A percentile compares a stretch with the other conserved stretches of the same genome.
These are phyloP conservation scores for Brenthis ino DNA, from an alignment of 2,888 invertebrate genomes.

Conservation along the genomic window DNA sequence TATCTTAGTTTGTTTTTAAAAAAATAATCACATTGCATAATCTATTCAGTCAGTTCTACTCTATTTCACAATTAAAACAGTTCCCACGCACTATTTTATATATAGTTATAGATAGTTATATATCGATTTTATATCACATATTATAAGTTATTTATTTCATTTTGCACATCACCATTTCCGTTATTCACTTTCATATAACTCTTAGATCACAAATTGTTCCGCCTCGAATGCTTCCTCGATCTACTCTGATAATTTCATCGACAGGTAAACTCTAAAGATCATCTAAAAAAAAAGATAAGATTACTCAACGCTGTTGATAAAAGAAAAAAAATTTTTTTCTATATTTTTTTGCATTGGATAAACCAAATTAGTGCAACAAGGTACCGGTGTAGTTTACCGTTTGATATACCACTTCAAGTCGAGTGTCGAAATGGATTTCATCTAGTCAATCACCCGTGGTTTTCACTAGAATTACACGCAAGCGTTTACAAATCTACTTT, in stretches of 20 bases:
- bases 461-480: constrained; percentile 55
- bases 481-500: neutral
- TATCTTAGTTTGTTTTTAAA: neutral
- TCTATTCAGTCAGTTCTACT: neutral
- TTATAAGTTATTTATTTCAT: constrained; percentile 24
- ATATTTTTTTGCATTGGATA: neutral
- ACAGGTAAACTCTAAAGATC: constrained; percentile 14
- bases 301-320: neutral
- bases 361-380: constrained; percentile 28
- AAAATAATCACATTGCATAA: constrained; percentile 22
- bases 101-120: constrained; percentile 6
- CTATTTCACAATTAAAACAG: neutral
- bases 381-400: constrained; percentile 54
- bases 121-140: constrained; percentile 8
- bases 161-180: constrained; percentile 32
- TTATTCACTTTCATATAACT: constrained; percentile 34
- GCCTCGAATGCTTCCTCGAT: constrained; percentile 28
- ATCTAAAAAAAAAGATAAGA: constrained; percentile 5
- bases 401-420: constrained; percentile 41
- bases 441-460: constrained; percentile 59
- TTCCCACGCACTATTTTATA: constrained; percentile 5
- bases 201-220: constrained; percentile 35
- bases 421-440: constrained; percentile 62
- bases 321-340: neutral
- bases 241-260: constrained; percentile 32